These are phyloP conservation scores for Leucophora obtusa DNA, from an alignment of 2,888 invertebrate species.

Conservation along the genomic window DNA sequence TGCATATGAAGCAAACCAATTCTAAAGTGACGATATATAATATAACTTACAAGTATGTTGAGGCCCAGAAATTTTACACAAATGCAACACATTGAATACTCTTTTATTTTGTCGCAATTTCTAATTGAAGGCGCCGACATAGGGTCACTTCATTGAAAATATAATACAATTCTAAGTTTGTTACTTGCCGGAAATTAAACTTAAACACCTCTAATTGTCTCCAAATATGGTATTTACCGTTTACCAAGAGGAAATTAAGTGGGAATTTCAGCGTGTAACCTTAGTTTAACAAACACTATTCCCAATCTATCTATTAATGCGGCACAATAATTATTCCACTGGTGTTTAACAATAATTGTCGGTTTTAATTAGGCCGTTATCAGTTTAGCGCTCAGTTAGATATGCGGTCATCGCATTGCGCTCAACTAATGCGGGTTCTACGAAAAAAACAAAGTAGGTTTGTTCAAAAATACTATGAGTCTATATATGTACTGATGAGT, in stretches of 20 bases:
- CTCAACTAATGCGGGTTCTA: slow-evolving; percentile 3
- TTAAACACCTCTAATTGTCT: slow-evolving; percentile 64
- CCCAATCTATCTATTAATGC: not conserved
- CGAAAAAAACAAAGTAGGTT: not conserved
- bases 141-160: slow-evolving; percentile 17
- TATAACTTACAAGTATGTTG: too few relatives aligned
- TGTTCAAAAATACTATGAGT: too few relatives aligned
- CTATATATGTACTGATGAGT: not conserved
- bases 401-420: slow-evolving; percentile 8
- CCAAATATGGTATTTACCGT: slow-evolving; percentile 45
- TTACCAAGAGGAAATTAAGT: slow-evolving; percentile 42
- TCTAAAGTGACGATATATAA: too few relatives aligned
- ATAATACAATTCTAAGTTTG: slow-evolving; percentile 1
- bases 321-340: not conserved
- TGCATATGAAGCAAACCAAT: too few relatives aligned
- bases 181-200: slow-evolving; percentile 62
- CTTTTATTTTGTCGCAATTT: slow-evolving; percentile 26
- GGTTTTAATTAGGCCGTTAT: slow-evolving; percentile 33
- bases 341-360: slow-evolving; percentile 37
- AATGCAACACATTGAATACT: not conserved
- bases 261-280: slow-evolving; percentile 35
- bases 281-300: slow-evolving; percentile 15
- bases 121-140: slow-evolving; percentile 28
- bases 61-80: too few relatives aligned
- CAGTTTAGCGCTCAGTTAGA: not conserved